Evolutionary conservation across 1,140 invertebrate species (phyloP).

Genomic region (Atta colombica): DNA sequence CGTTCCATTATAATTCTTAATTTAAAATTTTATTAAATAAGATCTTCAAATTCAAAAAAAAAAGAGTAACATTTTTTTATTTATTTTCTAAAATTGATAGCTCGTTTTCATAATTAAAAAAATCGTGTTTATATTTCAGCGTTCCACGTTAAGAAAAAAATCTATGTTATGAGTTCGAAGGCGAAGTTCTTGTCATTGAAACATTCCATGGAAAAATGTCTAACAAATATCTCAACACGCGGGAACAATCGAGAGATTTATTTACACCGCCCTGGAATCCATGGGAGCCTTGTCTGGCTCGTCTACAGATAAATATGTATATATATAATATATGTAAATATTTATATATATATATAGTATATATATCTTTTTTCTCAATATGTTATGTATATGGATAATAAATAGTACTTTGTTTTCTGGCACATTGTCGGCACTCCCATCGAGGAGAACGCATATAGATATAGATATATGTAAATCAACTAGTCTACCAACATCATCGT

Average conservation of each 20-base stretch:
- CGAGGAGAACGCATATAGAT: conserved; percentile 65
- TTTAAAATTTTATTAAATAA: not conserved
- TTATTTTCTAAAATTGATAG: not conserved
- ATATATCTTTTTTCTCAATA: conserved; percentile 64
- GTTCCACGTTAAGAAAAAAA: not conserved
- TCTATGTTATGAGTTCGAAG: not conserved
- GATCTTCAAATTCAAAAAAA: not conserved
- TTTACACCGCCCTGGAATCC: conserved; percentile 43
- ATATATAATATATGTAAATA: conserved; percentile 74
- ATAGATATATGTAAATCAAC: conserved; percentile 68
- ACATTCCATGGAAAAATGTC: not conserved
- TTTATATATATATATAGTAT: conserved; percentile 68
- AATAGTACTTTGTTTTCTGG: conserved; percentile 81
- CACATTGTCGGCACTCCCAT: conserved; percentile 76
- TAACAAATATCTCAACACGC: conserved; percentile 6
- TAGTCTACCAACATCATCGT: conserved; percentile 66
- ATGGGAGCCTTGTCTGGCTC: conserved; percentile 51
- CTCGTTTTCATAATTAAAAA: not conserved
- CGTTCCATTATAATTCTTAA: not conserved
- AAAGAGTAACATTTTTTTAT: not conserved
- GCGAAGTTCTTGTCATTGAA: not conserved
- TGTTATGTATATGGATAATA: conserved; percentile 78
- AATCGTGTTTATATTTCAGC: not conserved
- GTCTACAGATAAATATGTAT: conserved; percentile 73
- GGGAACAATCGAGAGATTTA: conserved; percentile 30